These are phyloP conservation scores for Gortyna flavago DNA, from an alignment of 2,888 invertebrate species.

Conservation along the genomic window DNA sequence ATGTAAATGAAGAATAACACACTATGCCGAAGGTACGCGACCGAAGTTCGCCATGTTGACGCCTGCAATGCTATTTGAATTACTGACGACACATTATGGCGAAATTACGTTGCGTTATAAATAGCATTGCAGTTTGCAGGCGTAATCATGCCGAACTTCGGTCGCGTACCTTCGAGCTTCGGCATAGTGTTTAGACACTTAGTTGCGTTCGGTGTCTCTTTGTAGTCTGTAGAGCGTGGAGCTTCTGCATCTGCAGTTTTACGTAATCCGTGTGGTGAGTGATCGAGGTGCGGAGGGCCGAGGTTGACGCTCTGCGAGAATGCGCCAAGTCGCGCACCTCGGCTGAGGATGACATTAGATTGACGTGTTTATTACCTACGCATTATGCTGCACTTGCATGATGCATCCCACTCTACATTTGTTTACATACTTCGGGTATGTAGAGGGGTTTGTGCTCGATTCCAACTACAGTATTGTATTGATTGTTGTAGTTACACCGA, in stretches of 20 bases:
- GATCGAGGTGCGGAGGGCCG: slow-evolving; percentile 73
- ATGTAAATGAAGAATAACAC: too few species aligned
- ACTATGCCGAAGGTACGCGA: too few species aligned
- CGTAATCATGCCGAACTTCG: too few species aligned
- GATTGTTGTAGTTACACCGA: slow-evolving; percentile 28
- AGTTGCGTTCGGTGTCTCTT: neutral
- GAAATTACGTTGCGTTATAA: too few species aligned
- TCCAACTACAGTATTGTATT: slow-evolving; percentile 12
- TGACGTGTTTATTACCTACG: slow-evolving; percentile 81
- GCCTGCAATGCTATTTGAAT: too few species aligned
- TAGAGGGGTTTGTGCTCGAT: slow-evolving; percentile 23
- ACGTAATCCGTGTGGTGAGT: slow-evolving; percentile 66
- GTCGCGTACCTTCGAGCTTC: too few species aligned
- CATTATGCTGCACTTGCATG: slow-evolving; percentile 67
- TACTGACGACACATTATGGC: too few species aligned
- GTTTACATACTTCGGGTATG: slow-evolving; percentile 42
- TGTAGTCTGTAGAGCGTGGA: slow-evolving; percentile 28
- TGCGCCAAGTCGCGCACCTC: slow-evolving; percentile 82
- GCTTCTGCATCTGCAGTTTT: slow-evolving; percentile 35
- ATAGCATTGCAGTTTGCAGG: too few species aligned
- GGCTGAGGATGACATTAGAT: slow-evolving; percentile 79
- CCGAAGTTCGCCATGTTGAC: too few species aligned
- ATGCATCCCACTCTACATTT: slow-evolving; percentile 57
- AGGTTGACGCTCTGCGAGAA: slow-evolving; percentile 88
- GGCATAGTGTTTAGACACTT: too few species aligned